Conservation (phyloP, 2,888 invertebrate genomes). For the Nomada hirtipes region DNA sequence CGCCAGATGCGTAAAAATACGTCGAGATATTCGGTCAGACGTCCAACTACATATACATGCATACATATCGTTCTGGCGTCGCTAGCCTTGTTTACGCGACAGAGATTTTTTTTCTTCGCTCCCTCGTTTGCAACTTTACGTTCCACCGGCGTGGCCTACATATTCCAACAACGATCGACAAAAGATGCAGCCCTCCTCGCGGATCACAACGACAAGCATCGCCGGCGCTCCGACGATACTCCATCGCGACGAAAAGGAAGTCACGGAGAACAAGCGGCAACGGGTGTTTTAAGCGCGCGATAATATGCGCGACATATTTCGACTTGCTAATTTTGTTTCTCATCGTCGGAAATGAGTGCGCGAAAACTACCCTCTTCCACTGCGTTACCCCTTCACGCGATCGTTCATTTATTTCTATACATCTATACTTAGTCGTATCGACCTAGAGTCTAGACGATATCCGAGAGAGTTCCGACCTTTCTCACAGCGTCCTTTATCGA, state of each 20-base stretch:
- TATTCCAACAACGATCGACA: slow-evolving; percentile 47
- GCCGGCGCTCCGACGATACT: background rate
- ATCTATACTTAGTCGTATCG: slow-evolving; percentile 22
- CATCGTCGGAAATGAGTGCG: slow-evolving; percentile 11
- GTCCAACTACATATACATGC: background rate
- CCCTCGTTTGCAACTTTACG: slow-evolving; percentile 28
- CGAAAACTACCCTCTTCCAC: background rate
- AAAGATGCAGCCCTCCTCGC: slow-evolving; percentile 9
- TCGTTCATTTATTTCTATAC: background rate
- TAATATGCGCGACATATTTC: slow-evolving; percentile 6
- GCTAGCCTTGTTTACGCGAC: slow-evolving; percentile 9
- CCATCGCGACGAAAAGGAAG: slow-evolving; percentile 10
- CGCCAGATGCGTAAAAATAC: slow-evolving; percentile 30
- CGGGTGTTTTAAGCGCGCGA: slow-evolving; percentile 13
- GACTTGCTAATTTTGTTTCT: slow-evolving; percentile 5
- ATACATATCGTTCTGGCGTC: background rate
- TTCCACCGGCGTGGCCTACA: slow-evolving; percentile 34
- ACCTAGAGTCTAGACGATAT: slow-evolving; percentile 31
- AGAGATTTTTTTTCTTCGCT: background rate
- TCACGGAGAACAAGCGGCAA: slow-evolving; percentile 18
- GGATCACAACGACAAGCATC: slow-evolving; percentile 9
- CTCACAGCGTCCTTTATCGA: slow-evolving; percentile 73
- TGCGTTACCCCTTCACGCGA: no score
- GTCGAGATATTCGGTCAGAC: slow-evolving; percentile 36
- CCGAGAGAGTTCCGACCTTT: slow-evolving; percentile 39